Conservation (phyloP, 1,140 invertebrate genomes). For the Delia radicum region DNA sequence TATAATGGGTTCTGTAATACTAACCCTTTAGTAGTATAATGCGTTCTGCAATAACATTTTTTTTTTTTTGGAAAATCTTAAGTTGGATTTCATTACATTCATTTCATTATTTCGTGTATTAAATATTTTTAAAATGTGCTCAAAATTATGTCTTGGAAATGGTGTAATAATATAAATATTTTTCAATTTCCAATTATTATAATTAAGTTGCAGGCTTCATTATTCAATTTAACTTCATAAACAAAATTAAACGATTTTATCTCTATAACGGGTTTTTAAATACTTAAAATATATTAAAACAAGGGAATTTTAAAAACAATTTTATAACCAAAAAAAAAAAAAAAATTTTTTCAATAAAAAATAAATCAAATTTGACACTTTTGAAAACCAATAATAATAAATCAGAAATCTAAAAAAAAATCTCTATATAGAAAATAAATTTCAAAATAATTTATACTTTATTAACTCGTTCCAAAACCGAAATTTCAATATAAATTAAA, state of each 20-base stretch:
- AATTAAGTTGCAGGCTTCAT: not conserved
- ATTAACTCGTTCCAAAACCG: not conserved
- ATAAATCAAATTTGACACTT: not conserved
- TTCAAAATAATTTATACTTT: no score
- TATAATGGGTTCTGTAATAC: no score
- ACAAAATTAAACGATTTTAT: constrained; percentile 6
- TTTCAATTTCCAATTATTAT: not conserved
- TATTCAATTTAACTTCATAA: not conserved
- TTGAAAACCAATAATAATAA: not conserved
- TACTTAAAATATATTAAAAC: not conserved
- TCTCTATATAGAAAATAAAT: not conserved
- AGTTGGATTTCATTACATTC: no score
- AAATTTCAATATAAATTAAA: not conserved
- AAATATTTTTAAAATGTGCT: no score
- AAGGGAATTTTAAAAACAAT: not conserved
- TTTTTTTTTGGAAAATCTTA: no score
- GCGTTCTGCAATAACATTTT: no score
- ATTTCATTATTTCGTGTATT: no score
- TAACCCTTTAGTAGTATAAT: no score
- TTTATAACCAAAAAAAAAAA: not conserved
- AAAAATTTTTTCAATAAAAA: not conserved
- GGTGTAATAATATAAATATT: not conserved
- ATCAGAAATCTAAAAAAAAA: not conserved
- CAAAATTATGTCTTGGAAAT: not conserved
- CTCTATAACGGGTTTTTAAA: not conserved